A percentile compares a stretch with the other conserved stretches of the same genome.
Conservation (phyloP, 2,888 invertebrate genomes). For the Cyclophora albipunctata region DNA sequence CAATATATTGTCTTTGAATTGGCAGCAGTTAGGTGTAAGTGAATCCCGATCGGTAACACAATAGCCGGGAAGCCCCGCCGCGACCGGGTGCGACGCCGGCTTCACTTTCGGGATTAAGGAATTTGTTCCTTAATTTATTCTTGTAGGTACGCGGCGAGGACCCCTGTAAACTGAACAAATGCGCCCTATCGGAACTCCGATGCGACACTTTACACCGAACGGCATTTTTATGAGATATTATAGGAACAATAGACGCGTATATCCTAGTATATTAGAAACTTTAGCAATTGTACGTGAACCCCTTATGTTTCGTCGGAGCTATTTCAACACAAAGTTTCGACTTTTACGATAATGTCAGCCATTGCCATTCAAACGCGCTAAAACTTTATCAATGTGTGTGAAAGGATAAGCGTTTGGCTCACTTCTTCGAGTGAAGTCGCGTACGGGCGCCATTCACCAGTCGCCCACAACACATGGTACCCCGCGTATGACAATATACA, state of each 20-base stretch:
- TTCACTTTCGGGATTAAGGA: slow-evolving; percentile 57
- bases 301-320: slow-evolving; percentile 70
- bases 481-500: background rate
- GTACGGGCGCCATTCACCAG: background rate
- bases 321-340: slow-evolving; percentile 69
- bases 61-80: slow-evolving; percentile 51
- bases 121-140: slow-evolving; percentile 46
- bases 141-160: slow-evolving; percentile 11
- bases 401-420: slow-evolving; percentile 65
- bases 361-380: slow-evolving; percentile 73
- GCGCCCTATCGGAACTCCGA: slow-evolving; percentile 32
- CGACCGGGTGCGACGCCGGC: slow-evolving; percentile 28
- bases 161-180: slow-evolving; percentile 16
- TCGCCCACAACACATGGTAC: background rate
- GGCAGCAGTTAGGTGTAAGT: slow-evolving; percentile 23
- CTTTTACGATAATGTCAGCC: slow-evolving; percentile 75
- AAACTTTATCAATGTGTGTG: slow-evolving; percentile 73
- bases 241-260: slow-evolving; percentile 58
- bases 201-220: slow-evolving; percentile 43
- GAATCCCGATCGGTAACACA: slow-evolving; percentile 49
- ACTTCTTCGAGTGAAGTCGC: slow-evolving; percentile 18
- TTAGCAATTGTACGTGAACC: slow-evolving; percentile 72
- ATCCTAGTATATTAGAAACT: slow-evolving; percentile 68
- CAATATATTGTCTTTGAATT: background rate
- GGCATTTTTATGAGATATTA: slow-evolving; percentile 67